Conservation (phyloP, 2,888 invertebrate species). For the Pantelozetes paolii region DNA sequence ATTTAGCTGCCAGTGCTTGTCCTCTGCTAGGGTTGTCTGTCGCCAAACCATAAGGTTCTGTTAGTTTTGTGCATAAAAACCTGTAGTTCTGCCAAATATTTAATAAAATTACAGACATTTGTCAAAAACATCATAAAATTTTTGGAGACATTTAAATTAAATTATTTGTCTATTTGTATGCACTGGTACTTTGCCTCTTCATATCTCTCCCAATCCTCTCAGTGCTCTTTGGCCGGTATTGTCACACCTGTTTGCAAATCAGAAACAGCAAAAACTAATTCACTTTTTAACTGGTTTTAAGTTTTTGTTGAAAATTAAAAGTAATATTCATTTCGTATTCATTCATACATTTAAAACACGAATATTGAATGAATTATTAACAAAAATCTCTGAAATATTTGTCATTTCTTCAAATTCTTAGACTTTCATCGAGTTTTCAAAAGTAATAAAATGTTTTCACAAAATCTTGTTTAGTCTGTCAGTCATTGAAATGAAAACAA, state of each 20-base stretch:
- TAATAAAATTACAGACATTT: constrained; percentile 19
- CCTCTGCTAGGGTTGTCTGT: background rate
- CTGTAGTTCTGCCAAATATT: background rate
- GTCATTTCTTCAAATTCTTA: background rate
- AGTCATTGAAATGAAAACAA: no score
- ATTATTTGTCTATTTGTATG: constrained; percentile 11
- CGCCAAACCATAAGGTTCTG: background rate
- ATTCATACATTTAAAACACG: background rate
- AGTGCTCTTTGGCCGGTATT: background rate
- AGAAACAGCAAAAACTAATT: constrained; percentile 6
- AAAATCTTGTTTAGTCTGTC: no score
- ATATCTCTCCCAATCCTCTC: constrained; percentile 34
- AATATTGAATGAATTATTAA: background rate
- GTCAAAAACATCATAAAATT: constrained; percentile 24
- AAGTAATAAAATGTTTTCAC: no score
- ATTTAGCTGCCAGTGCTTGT: background rate
- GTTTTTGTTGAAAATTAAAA: background rate
- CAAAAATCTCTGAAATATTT: background rate
- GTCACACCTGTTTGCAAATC: constrained; percentile 25
- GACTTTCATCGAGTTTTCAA: no score
- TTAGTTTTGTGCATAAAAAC: background rate
- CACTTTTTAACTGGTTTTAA: background rate
- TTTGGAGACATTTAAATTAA: constrained; percentile 29
- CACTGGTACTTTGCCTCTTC: constrained; percentile 2
- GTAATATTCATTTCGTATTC: background rate